phyloP scores from a whole-genome alignment of 2,113 vertebrate species.

The Desmodus rotundus region DNA sequence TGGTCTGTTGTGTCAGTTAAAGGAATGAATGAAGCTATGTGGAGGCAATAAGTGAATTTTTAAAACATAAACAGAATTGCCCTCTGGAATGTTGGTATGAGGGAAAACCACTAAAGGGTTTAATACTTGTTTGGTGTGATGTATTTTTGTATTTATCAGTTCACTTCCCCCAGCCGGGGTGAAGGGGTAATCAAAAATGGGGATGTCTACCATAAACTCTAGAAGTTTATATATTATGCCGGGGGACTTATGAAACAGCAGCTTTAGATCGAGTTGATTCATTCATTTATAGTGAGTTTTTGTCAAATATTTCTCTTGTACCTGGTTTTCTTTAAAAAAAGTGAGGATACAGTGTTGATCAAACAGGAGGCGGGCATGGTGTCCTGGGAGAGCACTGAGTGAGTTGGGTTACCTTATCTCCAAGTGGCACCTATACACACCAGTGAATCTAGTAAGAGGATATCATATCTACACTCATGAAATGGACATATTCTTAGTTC shows the following conservation, averaged over 20 bases:
- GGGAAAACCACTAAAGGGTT: not conserved
- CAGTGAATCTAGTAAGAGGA: not conserved
- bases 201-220: not conserved
- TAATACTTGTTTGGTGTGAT: not conserved
- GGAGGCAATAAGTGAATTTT: not conserved
- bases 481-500: not conserved
- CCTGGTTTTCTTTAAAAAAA: not conserved
- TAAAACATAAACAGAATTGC: not conserved
- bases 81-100: not conserved
- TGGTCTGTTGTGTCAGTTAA: not conserved
- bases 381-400: not conserved
- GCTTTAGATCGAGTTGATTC: not conserved
- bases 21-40: not conserved
- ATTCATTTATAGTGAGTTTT: not conserved
- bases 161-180: not conserved
- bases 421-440: not conserved
- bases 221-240: not conserved
- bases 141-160: not conserved
- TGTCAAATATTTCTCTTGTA: not conserved
- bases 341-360: not conserved
- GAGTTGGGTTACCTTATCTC: not conserved
- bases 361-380: not conserved
- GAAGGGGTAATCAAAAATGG: not conserved
- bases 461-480: not conserved
- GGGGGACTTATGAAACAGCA: not conserved